These are phyloP conservation scores for Drosophila ezoana DNA, from an alignment of 2,888 invertebrate genomes.

Conservation along the genomic window DNA sequence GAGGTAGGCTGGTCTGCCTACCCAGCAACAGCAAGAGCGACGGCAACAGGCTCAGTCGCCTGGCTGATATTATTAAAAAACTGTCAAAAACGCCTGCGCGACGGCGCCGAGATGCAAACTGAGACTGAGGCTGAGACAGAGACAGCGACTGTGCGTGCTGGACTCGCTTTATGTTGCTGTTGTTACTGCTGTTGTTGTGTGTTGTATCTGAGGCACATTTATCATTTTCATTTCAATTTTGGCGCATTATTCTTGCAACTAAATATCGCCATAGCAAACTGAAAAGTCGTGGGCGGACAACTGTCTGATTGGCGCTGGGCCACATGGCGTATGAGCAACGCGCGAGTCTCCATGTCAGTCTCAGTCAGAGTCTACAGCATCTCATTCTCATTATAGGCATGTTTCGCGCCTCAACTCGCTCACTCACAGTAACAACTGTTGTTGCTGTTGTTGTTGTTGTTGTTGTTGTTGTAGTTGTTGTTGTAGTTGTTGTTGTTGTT, in stretches of 20 bases:
- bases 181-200: constrained; percentile 36
- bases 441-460: constrained; percentile 29
- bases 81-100: constrained; percentile 80
- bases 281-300: constrained; percentile 78
- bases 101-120: constrained; percentile 50
- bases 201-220: constrained; percentile 75
- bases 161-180: constrained; percentile 34
- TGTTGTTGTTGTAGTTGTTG: constrained; percentile 21
- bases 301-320: constrained; percentile 79
- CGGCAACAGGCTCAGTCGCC: constrained; percentile 26
- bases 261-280: constrained; percentile 57
- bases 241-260: constrained; percentile 76
- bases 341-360: constrained; percentile 52
- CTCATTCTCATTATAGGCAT: constrained; percentile 68
- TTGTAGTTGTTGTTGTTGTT: constrained; percentile 27
- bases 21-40: constrained; percentile 31
- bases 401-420: constrained; percentile 60
- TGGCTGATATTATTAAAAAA: constrained; percentile 78
- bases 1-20: constrained; percentile 69
- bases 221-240: constrained; percentile 79
- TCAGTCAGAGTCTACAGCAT: constrained; percentile 33
- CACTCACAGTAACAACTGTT: constrained; percentile 22
- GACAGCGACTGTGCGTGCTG: constrained; percentile 66
- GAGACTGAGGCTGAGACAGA: constrained; percentile 36
- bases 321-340: constrained; percentile 78